Evolutionary conservation across 2,113 vertebrate genomes (phyloP), one percentile per base, ranked within the genome.

Genomic region (Mandrillus leucophaeus): DNA sequence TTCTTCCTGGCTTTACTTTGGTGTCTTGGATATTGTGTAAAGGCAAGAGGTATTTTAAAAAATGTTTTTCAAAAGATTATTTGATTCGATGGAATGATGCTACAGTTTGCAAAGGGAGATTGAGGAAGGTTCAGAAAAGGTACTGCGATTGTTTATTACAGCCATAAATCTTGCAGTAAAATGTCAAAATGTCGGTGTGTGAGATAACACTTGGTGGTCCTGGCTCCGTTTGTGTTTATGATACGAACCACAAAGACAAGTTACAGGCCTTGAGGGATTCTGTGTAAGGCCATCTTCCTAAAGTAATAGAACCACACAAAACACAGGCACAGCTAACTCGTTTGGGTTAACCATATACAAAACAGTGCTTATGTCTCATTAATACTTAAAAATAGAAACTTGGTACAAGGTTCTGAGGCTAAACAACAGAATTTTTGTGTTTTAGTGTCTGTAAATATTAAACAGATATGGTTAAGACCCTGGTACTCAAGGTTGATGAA

Each of bases 121-220:
- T 98, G 94, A 73, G 82, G 94, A 96, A 96, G 82, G 94, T 22
- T 98, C 96, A 85, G 90, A 97, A 98, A 98, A 97, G 95, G 96
- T 98, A 98, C 98, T 97, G 98, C 98, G 98, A 98, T 98, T 99
- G 99, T 99, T 99, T 99, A 98, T 98, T 98, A 98, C 98, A 98
- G 98, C 96, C 98, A 99, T 99, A 99, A 99, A 99, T 99, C 99
- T 99, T 99, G 98, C 98, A 98, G 98, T 98, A 99, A 99, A 99
- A 99, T 98, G 99, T 99, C 98, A 99, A 99, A 99, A 99, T 98
- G 98, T 98, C 98, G 91, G 98, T 98, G 98, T 98, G 98, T 97
- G 98, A 99, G 99, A 99, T 99, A 99, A 99, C 98, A 98, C 99
- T 98, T 98, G 99, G 99, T 99, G 99, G 99, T 99, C 99, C 99